These are phyloP conservation scores for Cottus gobio DNA, from an alignment of 2,113 vertebrate species.

Conservation along the genomic window DNA sequence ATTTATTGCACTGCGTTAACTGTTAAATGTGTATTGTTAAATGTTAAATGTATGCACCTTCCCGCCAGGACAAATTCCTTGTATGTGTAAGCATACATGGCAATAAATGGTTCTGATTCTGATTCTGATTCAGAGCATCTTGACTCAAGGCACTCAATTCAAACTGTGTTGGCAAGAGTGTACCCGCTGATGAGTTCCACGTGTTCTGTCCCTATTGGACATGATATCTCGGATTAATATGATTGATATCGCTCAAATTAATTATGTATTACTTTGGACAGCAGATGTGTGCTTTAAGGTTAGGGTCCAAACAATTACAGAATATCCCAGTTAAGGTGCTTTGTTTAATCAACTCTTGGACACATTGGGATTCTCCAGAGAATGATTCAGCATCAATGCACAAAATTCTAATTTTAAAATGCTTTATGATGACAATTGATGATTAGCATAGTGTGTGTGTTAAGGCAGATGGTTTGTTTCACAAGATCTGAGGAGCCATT, in stretches of 20 bases:
- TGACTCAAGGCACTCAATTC: constrained; percentile 50
- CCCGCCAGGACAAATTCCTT: too few species aligned
- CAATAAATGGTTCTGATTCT: too few species aligned
- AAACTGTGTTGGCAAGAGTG: constrained; percentile 57
- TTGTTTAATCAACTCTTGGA: background rate
- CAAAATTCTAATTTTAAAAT: background rate
- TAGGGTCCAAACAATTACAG: background rate
- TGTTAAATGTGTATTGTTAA: too few species aligned
- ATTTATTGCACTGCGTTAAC: too few species aligned
- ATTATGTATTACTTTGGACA: constrained; percentile 32
- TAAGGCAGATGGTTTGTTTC: too few species aligned
- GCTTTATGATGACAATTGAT: background rate
- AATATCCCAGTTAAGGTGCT: background rate
- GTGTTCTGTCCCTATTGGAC: constrained; percentile 26
- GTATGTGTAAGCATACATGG: too few species aligned
- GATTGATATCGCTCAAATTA: constrained; percentile 20
- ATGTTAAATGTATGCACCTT: too few species aligned
- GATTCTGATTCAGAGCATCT: constrained; percentile 61
- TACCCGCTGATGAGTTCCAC: constrained; percentile 57
- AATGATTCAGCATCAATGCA: background rate
- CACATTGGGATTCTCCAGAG: background rate
- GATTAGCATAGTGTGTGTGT: background rate
- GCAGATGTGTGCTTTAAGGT: constrained; percentile 21
- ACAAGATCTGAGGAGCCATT: too few species aligned
- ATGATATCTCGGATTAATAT: constrained; percentile 27